Evolutionary conservation across 1,140 invertebrate genomes (phyloP).

Genomic region (Drosophila saltans): DNA sequence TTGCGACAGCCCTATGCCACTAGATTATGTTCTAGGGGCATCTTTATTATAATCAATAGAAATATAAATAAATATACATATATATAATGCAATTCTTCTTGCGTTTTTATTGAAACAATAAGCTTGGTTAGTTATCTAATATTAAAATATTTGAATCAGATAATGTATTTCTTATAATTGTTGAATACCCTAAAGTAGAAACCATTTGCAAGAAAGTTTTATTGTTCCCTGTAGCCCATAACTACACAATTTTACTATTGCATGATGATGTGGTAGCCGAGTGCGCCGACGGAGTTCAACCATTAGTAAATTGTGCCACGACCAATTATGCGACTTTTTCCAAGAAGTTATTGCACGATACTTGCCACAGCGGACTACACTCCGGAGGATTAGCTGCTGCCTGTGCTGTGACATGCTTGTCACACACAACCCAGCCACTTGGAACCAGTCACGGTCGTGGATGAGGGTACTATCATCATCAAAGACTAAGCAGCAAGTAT

Average conservation of each 20-base stretch:
- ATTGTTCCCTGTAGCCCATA: not conserved
- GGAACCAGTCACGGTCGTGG: not conserved
- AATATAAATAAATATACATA: too few species aligned
- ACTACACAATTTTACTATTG: not conserved
- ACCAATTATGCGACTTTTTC: not conserved
- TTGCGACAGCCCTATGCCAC: too few species aligned
- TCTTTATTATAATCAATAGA: too few species aligned
- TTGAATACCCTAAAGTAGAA: not conserved
- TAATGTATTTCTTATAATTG: not conserved
- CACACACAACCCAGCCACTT: conserved; percentile 4
- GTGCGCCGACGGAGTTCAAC: not conserved
- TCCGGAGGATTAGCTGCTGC: not conserved
- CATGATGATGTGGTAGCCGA: not conserved
- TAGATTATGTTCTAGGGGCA: too few species aligned
- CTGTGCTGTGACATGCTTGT: not conserved
- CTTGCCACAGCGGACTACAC: not conserved
- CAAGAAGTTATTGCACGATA: not conserved
- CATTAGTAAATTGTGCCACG: not conserved
- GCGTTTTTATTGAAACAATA: not conserved
- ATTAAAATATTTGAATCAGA: not conserved
- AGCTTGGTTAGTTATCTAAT: not conserved
- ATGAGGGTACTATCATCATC: not conserved
- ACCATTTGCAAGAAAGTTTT: not conserved
- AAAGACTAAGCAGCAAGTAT: not conserved
- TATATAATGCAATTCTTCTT: too few species aligned